Evolutionary conservation across 2,113 vertebrate genomes (phyloP).

Genomic region (Solea senegalensis): DNA sequence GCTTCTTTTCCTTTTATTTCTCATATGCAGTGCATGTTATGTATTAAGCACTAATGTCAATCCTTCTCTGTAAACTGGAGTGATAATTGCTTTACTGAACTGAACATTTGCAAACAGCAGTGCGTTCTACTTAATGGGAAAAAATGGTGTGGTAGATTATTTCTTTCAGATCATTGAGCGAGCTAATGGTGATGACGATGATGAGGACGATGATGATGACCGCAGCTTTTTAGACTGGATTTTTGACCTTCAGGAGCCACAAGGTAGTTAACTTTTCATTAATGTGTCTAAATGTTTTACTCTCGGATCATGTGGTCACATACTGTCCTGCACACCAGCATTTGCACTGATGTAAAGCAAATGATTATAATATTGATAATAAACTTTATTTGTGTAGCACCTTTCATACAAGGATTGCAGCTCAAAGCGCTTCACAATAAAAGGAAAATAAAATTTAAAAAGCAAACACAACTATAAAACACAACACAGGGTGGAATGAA

Average conservation of each 20-base stretch:
- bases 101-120: not conserved
- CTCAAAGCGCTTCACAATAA: no score
- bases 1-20: not conserved
- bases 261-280: slow-evolving; percentile 48
- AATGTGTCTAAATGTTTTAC: not conserved
- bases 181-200: not conserved
- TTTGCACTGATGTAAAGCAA: no score
- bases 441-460: no score
- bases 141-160: slow-evolving; percentile 22
- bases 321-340: no score
- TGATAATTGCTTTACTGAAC: not conserved
- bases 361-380: no score
- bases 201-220: slow-evolving; percentile 56
- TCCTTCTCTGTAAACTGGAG: not conserved
- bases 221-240: slow-evolving; percentile 68
- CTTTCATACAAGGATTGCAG: no score
- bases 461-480: no score
- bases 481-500: no score
- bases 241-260: slow-evolving; percentile 61
- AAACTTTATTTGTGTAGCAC: no score
- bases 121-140: slow-evolving; percentile 5
- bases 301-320: no score
- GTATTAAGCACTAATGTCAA: not conserved
- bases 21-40: not conserved
- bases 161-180: slow-evolving; percentile 25